Conservation (phyloP, 2,797 vertebrate species). For the Sebastes nivosus region DNA sequence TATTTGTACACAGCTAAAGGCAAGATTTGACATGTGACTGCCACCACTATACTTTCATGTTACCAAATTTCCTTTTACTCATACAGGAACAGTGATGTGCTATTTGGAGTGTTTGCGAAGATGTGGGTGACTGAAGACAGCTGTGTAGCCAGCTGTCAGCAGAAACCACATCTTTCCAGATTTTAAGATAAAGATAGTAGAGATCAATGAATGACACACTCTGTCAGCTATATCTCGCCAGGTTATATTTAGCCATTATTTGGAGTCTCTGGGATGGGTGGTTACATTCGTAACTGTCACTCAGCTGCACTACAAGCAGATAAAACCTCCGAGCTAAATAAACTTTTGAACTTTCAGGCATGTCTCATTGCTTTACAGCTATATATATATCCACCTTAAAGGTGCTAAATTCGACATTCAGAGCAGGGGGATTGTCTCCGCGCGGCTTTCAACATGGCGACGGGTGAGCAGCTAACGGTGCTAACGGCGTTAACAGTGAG, state of each 20-base stretch:
- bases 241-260: constrained; percentile 25
- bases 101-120: not conserved
- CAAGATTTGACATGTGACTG: not conserved
- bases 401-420: not conserved
- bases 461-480: not conserved
- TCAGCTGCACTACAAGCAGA: not conserved
- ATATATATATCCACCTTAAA: not conserved
- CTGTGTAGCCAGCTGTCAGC: constrained; percentile 1
- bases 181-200: not conserved
- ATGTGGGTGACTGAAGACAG: not conserved
- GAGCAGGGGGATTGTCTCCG: not conserved
- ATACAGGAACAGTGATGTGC: not conserved
- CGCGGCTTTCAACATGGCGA: not conserved
- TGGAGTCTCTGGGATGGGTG: not conserved
- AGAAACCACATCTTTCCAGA: not conserved
- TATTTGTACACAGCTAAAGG: not conserved
- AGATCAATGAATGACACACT: constrained; percentile 8
- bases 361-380: not conserved
- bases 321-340: not conserved
- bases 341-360: not conserved
- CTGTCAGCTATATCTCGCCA: constrained; percentile 12
- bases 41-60: not conserved
- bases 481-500: not conserved
- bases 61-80: not conserved
- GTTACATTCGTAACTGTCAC: not conserved